A percentile compares a stretch with the other conserved stretches of the same genome.
These are phyloP conservation scores for Magallana ariakensis DNA, from an alignment of 1,140 invertebrate species.

Conservation along the genomic window DNA sequence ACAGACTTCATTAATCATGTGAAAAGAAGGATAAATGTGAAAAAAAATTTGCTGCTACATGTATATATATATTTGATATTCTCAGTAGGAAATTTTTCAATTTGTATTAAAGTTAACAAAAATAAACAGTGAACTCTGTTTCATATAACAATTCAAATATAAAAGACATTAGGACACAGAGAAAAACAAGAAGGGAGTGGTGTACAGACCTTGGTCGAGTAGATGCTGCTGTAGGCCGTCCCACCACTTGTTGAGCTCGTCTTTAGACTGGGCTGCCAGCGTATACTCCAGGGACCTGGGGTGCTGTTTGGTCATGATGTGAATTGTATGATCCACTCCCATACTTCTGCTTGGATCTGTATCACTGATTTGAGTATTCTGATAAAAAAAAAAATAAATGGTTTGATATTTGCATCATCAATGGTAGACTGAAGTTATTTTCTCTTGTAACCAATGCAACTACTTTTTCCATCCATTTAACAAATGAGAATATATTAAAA, in stretches of 20 bases:
- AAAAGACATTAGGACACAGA: no score
- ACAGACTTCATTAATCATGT: constrained; percentile 38
- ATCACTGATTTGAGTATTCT: constrained; percentile 77
- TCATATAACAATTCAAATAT: no score
- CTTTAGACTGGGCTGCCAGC: constrained; percentile 71
- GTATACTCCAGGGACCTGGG: constrained; percentile 67
- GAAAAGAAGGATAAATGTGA: background rate
- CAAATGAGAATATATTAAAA: no score
- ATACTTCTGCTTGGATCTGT: constrained; percentile 70
- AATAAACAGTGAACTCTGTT: no score
- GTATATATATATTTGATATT: constrained; percentile 67
- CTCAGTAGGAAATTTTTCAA: no score
- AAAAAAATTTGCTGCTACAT: constrained; percentile 66
- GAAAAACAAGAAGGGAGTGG: constrained; percentile 56
- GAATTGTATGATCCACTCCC: constrained; percentile 71
- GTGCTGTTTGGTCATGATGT: constrained; percentile 70
- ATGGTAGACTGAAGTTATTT: no score
- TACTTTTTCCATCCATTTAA: no score
- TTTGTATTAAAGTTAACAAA: no score
- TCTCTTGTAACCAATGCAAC: no score
- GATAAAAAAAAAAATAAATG: background rate
- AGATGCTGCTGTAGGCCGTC: constrained; percentile 77
- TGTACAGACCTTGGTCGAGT: constrained; percentile 73
- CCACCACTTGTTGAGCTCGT: constrained; percentile 75
- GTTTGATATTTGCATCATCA: no score